A percentile compares a stretch with the other conserved stretches of the same genome.
These are phyloP conservation scores for Corydoras sp. DNA, from an alignment of 2,113 vertebrate genomes.

Conservation along the genomic window DNA sequence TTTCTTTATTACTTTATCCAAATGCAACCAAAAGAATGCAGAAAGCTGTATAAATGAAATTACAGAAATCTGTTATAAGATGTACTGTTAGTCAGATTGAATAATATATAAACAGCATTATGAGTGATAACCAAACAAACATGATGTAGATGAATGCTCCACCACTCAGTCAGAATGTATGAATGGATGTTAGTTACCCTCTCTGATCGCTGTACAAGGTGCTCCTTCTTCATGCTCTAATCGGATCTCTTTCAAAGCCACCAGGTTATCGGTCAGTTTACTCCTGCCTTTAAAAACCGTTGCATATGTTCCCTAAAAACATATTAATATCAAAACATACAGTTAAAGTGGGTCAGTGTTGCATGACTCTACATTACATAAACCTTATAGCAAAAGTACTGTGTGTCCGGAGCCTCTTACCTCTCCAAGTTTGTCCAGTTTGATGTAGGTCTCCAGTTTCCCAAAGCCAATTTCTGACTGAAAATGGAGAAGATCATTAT, in stretches of 20 bases:
- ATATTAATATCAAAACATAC: neutral
- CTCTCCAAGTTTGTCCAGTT: conserved; percentile 71
- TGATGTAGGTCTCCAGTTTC: conserved; percentile 70
- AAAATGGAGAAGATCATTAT: conserved; percentile 19
- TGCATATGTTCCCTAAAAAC: conserved; percentile 86
- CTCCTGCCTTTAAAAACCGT: conserved; percentile 98
- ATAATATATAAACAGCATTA: too few species aligned
- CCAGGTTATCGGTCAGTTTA: conserved; percentile 95
- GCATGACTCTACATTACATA: neutral
- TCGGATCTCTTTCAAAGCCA: conserved; percentile 96
- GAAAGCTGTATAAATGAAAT: too few species aligned
- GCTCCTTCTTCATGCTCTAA: conserved; percentile 97
- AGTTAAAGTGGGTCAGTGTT: neutral
- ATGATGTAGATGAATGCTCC: too few species aligned
- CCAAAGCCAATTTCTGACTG: conserved; percentile 72
- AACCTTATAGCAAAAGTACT: neutral
- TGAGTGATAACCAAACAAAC: too few species aligned
- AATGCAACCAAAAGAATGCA: too few species aligned
- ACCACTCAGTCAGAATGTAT: too few species aligned
- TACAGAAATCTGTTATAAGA: too few species aligned
- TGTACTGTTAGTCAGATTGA: too few species aligned
- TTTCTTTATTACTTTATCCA: too few species aligned
- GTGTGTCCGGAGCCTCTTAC: conserved; percentile 39
- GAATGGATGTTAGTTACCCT: conserved; percentile 66
- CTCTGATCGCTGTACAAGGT: conserved; percentile 95